Base-by-base conservation (phyloP, 1,140 invertebrate species). In the Drosophila simulans region DNA sequence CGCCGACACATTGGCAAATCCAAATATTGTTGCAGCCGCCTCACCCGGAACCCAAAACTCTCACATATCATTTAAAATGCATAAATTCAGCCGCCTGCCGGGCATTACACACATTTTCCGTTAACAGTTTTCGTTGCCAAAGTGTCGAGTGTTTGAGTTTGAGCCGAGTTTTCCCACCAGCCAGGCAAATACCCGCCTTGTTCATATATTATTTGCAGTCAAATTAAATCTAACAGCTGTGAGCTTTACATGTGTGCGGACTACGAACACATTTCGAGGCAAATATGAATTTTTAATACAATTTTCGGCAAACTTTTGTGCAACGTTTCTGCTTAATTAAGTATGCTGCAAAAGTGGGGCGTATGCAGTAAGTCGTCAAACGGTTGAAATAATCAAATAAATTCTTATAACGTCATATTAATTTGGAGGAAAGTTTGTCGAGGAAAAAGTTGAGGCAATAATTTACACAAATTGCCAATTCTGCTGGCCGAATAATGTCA, bases 211-310 rank as follows among this genome's bases (percentile, higher is more conserved):
- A 90, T 90, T 90, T 77, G 86, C 69, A 90, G 79, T 86, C 77
- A 90, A 90, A 90, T 90, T 86, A 90, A 86, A 90, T 79, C 70
- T 69, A 83, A 73, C 86, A 83, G 81, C 86, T 90, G 86, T 68
- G 76, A 74, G 77, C 83, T 86, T 83, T 86, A 86, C 75, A 86
- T 90, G 79, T 84, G 77, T 68, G 74, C 64, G 49, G 42, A 40
- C 65, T 37, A 22, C 65, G 46, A 90, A 77, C 78, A 85, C 85
- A 80, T 80, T 90, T 77, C 74, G 72, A 64, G 58, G 79, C 69
- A 90, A 90, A 90, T 90, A 90, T 90, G 86, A 90, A 90, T 86
- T 90, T 90, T 77, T 70, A 90, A 90, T 83, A 85, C 64, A 83
- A 88, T 82, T 86, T 77, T 40, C 13, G 64, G 46, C 13, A 37